A percentile compares a stretch with the other conserved stretches of the same genome.
Conservation (phyloP, 1,140 invertebrate genomes). For the Aphelinus atriplicis region DNA sequence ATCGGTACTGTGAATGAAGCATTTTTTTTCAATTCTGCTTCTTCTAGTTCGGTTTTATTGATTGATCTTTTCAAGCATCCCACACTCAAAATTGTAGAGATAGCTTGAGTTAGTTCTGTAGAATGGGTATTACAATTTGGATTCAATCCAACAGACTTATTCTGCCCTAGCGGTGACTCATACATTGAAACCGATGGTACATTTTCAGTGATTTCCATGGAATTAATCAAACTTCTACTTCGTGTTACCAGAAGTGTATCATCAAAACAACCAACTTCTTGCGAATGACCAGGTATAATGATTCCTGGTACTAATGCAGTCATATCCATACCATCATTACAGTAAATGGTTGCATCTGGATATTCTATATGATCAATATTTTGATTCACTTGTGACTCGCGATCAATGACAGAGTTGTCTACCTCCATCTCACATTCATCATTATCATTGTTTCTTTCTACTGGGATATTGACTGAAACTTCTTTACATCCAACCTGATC, state of each 20-base stretch:
- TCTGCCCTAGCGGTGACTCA: no score
- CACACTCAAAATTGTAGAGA: conserved; percentile 6
- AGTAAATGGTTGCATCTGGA: conserved; percentile 26
- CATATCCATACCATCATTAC: conserved; percentile 33
- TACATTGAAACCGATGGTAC: conserved; percentile 1
- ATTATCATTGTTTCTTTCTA: neutral
- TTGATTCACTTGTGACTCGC: neutral
- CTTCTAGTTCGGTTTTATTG: conserved; percentile 4
- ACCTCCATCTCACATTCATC: conserved; percentile 15
- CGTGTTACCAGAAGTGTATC: conserved; percentile 18
- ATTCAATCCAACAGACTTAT: no score
- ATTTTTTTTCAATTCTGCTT: neutral
- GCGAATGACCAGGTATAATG: conserved; percentile 6
- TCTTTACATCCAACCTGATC: conserved; percentile 30
- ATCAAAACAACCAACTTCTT: neutral
- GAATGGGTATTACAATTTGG: neutral
- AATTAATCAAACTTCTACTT: conserved; percentile 9
- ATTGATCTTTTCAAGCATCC: neutral
- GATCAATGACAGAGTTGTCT: neutral
- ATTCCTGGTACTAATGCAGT: conserved; percentile 16
- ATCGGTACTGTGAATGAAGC: conserved; percentile 15
- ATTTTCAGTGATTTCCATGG: conserved; percentile 36
- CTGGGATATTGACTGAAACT: neutral
- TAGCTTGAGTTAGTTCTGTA: conserved; percentile 12
- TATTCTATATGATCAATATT: neutral